Evolutionary conservation across 2,888 invertebrate species (phyloP).

Genomic region (Eupithecia inturbata): DNA sequence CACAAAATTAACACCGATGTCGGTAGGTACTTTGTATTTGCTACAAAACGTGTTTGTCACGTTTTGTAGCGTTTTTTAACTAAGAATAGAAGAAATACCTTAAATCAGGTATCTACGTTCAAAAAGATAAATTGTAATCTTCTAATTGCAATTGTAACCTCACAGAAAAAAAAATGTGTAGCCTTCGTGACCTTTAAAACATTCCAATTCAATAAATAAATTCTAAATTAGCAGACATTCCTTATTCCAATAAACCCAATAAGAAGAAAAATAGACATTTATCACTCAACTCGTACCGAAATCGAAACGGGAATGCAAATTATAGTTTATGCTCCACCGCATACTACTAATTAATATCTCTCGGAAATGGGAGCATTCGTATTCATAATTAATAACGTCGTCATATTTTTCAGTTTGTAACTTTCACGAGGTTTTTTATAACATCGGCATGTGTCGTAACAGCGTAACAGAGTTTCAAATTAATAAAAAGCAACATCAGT

Average conservation of each 20-base stretch:
- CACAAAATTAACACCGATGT: no score
- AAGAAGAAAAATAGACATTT: constrained; percentile 4
- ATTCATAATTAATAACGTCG: constrained; percentile 14
- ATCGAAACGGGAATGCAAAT: constrained; percentile 29
- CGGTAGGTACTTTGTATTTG: no score
- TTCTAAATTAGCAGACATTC: not conserved
- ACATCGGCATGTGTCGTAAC: not conserved
- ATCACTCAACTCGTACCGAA: constrained; percentile 14
- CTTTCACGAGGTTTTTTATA: not conserved
- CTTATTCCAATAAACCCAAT: not conserved
- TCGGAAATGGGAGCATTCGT: constrained; percentile 19
- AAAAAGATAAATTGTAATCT: no score
- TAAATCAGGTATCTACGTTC: no score
- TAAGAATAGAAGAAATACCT: no score
- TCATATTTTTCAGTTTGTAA: constrained; percentile 7
- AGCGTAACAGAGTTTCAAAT: not conserved
- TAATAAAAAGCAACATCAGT: not conserved
- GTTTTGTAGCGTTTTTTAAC: no score
- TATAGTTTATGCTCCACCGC: constrained; percentile 29
- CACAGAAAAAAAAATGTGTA: not conserved
- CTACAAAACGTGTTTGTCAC: no score
- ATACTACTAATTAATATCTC: constrained; percentile 27
- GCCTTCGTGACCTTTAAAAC: not conserved
- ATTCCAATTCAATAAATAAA: not conserved
- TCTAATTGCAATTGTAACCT: no score